Evolutionary conservation across 37 sponge, comb jelly and placozoan genomes (phyloP), one percentile per base, ranked within the genome.

Genomic region (Ianthella basta): DNA sequence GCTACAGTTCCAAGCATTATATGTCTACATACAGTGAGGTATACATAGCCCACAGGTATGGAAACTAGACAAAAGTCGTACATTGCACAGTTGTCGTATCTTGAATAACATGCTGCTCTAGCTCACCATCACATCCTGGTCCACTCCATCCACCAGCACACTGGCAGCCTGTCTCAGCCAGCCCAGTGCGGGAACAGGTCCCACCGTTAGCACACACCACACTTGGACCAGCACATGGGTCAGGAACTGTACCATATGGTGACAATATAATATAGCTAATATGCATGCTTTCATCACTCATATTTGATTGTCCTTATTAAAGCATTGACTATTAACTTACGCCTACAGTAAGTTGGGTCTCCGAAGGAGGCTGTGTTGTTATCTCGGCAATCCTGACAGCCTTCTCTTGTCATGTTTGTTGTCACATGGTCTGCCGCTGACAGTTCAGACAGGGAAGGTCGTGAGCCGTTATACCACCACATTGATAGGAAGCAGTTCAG

Each of bases 331-430:
- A 1, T 35, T 61, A 2, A 69, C 70, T 69, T 33, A 69, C 70
- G 18, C 12, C 35, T 69, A 30, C 70, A 69, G 18, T 35, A n/a
- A 1, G 70, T 69, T 6, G 70, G 70, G 70, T 35, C 34, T 1
- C 70, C 70, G 70, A 69, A 69, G 35, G 18, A 18, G 33, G 10
- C 35, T 30, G 70, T 69, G 27, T 4, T 69, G 18, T 32, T 34
- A 69, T 69, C 70, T 1, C 35, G 18, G 34, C 70, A 69, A 33
- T 16, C 4, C 33, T 30, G 1, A 30, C 70, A 69, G 35, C 70
- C 70, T 35, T 69, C 70, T 34, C 29, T 69, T 32, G 70, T 69
- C 70, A 69, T 69, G 34, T 69, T 69, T 33, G 33, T 30, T 69
- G 70, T 6, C 1, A 69, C 27, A 35, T 69, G 34, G 10, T 69